phyloP scores from a whole-genome alignment of 2,888 invertebrate genomes.

The Drosophila mayaguana region DNA sequence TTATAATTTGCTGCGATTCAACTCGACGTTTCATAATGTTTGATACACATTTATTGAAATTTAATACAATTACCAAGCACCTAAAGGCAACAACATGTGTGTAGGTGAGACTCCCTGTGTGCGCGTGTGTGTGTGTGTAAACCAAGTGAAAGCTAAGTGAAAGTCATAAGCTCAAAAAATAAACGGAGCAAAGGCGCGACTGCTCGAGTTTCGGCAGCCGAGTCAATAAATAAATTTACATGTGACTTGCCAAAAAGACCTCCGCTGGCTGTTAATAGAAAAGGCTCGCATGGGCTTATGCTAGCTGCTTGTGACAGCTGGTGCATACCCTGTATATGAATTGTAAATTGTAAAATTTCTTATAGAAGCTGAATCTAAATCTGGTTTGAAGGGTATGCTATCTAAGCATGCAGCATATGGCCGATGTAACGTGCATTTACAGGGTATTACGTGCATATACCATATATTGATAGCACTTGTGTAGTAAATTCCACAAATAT shows the following conservation, averaged over 20 bases:
- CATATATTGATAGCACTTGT: neutral
- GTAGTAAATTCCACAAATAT: no score
- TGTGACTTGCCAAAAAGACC: conserved; percentile 40
- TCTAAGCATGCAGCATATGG: no score
- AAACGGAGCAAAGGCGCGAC: conserved; percentile 34
- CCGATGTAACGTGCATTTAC: neutral
- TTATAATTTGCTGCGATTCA: conserved; percentile 23
- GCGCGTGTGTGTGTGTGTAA: conserved; percentile 14
- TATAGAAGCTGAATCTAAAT: no score
- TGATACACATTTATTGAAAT: conserved; percentile 66
- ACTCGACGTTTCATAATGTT: conserved; percentile 50
- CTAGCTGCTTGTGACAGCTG: neutral
- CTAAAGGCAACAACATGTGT: conserved; percentile 13
- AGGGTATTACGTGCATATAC: neutral
- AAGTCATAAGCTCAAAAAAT: conserved; percentile 60
- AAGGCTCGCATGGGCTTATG: neutral
- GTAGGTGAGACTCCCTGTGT: neutral
- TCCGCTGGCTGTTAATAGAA: conserved; percentile 4
- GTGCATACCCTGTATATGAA: neutral
- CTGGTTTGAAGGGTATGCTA: no score
- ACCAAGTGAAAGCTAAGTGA: conserved; percentile 51
- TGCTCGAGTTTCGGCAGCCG: conserved; percentile 51
- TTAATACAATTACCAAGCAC: conserved; percentile 71
- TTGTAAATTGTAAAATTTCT: neutral
- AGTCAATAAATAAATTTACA: conserved; percentile 76